These are phyloP conservation scores for Neosilurus mollespiculum DNA, from an alignment of 2,797 vertebrate species.

Conservation along the genomic window DNA sequence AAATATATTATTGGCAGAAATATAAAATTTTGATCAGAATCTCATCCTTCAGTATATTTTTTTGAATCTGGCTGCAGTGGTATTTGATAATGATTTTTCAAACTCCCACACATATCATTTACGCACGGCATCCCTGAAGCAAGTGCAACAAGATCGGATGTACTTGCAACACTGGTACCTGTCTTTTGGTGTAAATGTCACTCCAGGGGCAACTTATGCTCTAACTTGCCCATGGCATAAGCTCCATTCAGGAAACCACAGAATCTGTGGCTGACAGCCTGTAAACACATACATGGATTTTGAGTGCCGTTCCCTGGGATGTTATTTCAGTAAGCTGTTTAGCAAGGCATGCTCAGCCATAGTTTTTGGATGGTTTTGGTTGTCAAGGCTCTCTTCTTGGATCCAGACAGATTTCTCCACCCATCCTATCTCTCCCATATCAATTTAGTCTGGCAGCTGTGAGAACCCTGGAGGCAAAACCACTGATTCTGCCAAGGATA, in stretches of 20 bases:
- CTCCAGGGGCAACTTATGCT: constrained; percentile 35
- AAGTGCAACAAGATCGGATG: constrained; percentile 9
- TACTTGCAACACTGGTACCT: constrained; percentile 25
- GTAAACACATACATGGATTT: constrained; percentile 38
- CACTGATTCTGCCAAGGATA: constrained; percentile 27
- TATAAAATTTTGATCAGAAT: neutral
- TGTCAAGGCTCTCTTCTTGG: constrained; percentile 37
- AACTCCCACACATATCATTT: neutral
- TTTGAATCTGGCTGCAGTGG: neutral
- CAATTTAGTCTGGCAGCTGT: constrained; percentile 30
- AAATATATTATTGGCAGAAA: neutral
- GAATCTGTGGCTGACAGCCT: constrained; percentile 34
- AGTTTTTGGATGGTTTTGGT: constrained; percentile 39
- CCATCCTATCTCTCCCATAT: neutral
- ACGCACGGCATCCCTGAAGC: constrained; percentile 17
- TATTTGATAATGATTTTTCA: neutral
- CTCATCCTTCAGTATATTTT: neutral
- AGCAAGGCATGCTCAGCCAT: constrained; percentile 26
- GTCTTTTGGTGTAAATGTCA: constrained; percentile 32
- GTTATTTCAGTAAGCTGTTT: constrained; percentile 40
- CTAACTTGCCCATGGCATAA: constrained; percentile 17
- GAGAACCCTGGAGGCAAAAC: constrained; percentile 25
- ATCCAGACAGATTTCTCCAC: constrained; percentile 20
- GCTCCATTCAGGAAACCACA: constrained; percentile 37
- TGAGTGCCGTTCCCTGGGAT: constrained; percentile 33